phyloP scores from a whole-genome alignment of 2,888 invertebrate species.

The Nemoura dubitans region DNA sequence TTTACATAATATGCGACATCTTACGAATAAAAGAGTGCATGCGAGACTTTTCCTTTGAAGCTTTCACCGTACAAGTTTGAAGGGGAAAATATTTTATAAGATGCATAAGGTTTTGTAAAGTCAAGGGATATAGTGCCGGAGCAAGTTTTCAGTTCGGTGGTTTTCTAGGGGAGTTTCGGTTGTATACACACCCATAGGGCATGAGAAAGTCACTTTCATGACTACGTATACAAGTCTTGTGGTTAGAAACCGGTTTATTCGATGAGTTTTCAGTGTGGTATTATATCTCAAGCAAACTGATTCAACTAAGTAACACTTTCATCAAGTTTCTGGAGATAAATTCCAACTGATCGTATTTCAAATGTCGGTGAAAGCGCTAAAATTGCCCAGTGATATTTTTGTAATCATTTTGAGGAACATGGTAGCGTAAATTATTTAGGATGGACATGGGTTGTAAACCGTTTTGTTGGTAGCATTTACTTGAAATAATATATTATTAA shows the following conservation, averaged over 20 bases:
- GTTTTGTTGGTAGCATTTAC: no score
- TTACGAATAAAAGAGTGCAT: not conserved
- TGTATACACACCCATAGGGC: not conserved
- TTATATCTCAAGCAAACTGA: no score
- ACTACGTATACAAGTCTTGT: not conserved
- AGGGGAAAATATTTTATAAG: not conserved
- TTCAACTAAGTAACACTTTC: no score
- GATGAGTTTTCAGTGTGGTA: not conserved
- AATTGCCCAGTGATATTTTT: no score
- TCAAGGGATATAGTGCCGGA: not conserved
- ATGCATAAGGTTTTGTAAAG: no score
- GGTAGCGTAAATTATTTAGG: no score
- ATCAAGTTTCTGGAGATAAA: no score
- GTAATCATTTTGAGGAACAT: no score
- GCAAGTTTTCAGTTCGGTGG: not conserved
- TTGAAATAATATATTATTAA: no score
- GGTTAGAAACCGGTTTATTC: not conserved
- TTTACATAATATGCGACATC: not conserved
- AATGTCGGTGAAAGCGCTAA: no score
- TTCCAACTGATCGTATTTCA: no score
- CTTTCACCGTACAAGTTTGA: not conserved
- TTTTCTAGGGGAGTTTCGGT: not conserved
- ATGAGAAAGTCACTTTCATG: not conserved
- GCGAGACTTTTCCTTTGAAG: not conserved
- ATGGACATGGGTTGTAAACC: no score